phyloP scores from a whole-genome alignment of 1,140 invertebrate species.

The Scaptodrosophila lebanonensis region DNA sequence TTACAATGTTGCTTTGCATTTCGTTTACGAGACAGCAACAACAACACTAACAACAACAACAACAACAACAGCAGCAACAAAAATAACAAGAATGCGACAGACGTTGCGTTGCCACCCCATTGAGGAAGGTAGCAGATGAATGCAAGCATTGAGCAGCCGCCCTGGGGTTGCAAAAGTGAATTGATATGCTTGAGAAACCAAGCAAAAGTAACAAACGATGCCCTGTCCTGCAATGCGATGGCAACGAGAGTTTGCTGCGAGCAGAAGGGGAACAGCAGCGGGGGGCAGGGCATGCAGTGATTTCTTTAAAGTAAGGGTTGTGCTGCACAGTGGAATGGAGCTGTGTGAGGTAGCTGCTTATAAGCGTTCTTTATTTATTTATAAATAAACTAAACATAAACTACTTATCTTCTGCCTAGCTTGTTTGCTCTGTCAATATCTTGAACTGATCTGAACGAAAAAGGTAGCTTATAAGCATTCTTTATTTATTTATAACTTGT shows the following conservation, averaged over 20 bases:
- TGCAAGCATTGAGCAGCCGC: conserved; percentile 36
- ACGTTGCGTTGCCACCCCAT: neutral
- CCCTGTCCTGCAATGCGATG: conserved; percentile 28
- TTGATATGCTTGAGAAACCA: conserved; percentile 74
- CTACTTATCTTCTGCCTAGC: too few relatives aligned
- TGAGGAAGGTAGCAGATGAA: conserved; percentile 8
- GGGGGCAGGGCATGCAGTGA: conserved; percentile 40
- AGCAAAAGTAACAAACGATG: conserved; percentile 63
- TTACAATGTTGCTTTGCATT: conserved; percentile 55
- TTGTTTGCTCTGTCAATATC: too few relatives aligned
- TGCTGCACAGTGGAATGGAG: conserved; percentile 20
- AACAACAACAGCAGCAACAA: conserved; percentile 14
- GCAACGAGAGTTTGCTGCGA: neutral
- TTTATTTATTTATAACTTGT: too few relatives aligned
- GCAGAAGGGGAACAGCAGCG: neutral
- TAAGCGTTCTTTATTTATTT: too few relatives aligned
- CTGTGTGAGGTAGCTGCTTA: conserved; percentile 15
- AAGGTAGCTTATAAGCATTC: too few relatives aligned
- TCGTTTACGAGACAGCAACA: conserved; percentile 26
- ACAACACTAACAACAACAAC: neutral
- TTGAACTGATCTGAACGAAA: too few relatives aligned
- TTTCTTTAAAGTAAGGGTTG: conserved; percentile 23
- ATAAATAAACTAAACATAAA: too few relatives aligned
- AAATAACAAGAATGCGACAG: conserved; percentile 2
- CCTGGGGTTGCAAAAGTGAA: conserved; percentile 59